phyloP scores from a whole-genome alignment of 2,113 vertebrate genomes.

The Menura novaehollandiae region DNA sequence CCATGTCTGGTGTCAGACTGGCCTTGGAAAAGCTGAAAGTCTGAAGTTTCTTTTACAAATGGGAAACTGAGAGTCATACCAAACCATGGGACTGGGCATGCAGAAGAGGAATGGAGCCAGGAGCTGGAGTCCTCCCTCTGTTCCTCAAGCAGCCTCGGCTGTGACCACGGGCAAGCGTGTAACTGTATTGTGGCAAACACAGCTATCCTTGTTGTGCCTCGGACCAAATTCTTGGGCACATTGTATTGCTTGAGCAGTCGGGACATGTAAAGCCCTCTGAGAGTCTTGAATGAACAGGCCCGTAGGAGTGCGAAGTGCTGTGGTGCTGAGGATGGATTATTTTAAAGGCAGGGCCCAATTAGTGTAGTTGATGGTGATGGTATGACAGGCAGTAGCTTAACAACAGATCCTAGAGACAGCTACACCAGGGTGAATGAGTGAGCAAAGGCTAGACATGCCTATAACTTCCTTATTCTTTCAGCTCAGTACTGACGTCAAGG shows the following conservation, averaged over 20 bases:
- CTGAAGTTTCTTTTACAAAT: background rate
- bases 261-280: constrained; percentile 14
- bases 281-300: constrained; percentile 32
- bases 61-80: background rate
- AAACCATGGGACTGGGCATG: background rate
- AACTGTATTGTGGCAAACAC: background rate
- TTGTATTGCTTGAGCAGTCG: background rate
- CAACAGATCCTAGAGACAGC: background rate
- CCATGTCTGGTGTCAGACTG: background rate
- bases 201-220: background rate
- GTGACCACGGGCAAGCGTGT: background rate
- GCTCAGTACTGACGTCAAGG: background rate
- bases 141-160: accelerated
- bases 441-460: background rate
- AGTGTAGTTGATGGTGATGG: background rate
- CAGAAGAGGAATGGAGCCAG: background rate
- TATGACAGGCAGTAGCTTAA: constrained; percentile 4
- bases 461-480: background rate
- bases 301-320: background rate
- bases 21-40: background rate
- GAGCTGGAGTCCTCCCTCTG: background rate
- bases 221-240: constrained; percentile 10
- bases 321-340: constrained; percentile 17
- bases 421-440: background rate
- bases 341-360: constrained; percentile 28